Evolutionary conservation across 1,140 invertebrate species (phyloP), one percentile per base, ranked within the genome.

Genomic region (Scaptomyza graminum): DNA sequence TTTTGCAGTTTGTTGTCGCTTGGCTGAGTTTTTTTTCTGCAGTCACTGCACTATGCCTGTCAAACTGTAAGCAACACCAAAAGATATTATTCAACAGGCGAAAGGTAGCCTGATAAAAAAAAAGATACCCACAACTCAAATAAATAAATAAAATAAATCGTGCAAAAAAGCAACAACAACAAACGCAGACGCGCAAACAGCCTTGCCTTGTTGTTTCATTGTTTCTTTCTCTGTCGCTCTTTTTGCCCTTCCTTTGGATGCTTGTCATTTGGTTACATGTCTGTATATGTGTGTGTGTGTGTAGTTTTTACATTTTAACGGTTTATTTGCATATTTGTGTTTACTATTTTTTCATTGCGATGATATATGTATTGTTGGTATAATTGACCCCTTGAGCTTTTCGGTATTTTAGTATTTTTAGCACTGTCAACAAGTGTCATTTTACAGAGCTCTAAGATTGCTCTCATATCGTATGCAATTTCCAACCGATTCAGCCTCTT

Each of bases 61-160:
- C 71, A 74, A 74, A 74, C 71, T 63, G 71, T 74, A 56, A 68
- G 43, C 56, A 61, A 61, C 31, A 34, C 18, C 18, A 22, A 22
- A 15, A 8, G n/a, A 39, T 55, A 55, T 72, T 72, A 72, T 72
- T 67, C 69, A 72, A 72, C 57, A 74, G 59, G 71, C 65, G 65
- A 74, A 69, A 69, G 69, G 63, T 57, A 44, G 41, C 44, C 3
- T 18, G 3, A 18, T 11, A 62, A 8, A 50, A 47, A 68, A 46
- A 62, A 25, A 34, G 0, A 5, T 31, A 57, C 51, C 13, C 44
- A 41, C 41, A 65, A 64, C 43, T 56, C 46, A 68, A 68, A 68
- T 52, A 47, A 61, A 62, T 61, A 62, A 69, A 22, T 57, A 28
- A 44, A 68, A 54, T 63, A 59, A 60, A 49, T 64, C 28, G 25